phyloP scores from a whole-genome alignment of 2,113 vertebrate species.

The Sylvilagus bachmani region DNA sequence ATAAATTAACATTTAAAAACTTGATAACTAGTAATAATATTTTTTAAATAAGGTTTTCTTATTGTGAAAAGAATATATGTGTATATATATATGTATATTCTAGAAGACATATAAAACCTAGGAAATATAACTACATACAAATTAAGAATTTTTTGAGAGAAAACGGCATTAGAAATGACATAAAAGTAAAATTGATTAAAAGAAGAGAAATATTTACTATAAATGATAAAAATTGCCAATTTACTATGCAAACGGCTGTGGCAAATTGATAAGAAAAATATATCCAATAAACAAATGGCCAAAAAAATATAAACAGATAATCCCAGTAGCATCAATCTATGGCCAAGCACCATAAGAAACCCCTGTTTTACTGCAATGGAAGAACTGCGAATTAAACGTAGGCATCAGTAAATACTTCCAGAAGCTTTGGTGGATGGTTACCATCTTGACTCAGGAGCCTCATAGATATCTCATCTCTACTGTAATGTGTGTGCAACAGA shows the following conservation, averaged over 20 bases:
- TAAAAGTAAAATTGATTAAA: not conserved
- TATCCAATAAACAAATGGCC: not conserved
- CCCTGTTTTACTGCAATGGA: not conserved
- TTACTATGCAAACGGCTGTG: not conserved
- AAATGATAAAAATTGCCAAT: not conserved
- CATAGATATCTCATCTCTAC: not conserved
- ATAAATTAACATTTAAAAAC: no score
- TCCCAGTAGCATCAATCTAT: not conserved
- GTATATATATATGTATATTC: no score
- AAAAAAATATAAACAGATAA: not conserved
- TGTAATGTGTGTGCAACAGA: not conserved
- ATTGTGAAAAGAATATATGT: not conserved
- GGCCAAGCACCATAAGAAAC: not conserved
- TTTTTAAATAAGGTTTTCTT: constrained; percentile 32
- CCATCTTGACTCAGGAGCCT: not conserved
- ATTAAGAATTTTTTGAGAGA: not conserved
- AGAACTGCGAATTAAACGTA: not conserved
- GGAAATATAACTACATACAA: not conserved
- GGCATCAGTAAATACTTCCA: not conserved
- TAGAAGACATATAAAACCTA: not conserved
- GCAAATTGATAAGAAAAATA: constrained; percentile 24
- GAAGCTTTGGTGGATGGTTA: not conserved
- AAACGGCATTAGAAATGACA: not conserved
- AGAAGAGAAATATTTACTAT: not conserved
- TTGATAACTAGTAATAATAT: not conserved